phyloP scores from a whole-genome alignment of 2,113 vertebrate species.

The Pomatostomus ruficeps region DNA sequence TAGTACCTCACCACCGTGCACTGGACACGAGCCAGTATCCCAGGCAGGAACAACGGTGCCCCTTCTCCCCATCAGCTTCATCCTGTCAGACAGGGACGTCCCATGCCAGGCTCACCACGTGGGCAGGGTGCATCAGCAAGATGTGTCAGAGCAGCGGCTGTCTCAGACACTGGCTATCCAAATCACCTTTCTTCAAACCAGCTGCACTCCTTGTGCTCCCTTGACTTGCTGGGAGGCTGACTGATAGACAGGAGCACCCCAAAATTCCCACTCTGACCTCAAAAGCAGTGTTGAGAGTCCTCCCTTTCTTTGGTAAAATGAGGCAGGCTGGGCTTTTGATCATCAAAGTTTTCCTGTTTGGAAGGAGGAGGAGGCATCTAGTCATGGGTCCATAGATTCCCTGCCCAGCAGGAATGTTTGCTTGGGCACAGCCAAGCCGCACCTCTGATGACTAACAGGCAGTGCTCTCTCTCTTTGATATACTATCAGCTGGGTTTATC shows the following conservation, averaged over 20 bases:
- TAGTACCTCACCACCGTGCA: fast-evolving
- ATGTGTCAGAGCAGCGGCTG: not conserved
- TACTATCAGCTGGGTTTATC: conserved; percentile 29
- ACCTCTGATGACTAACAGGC: conserved; percentile 41
- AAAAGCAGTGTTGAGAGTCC: not conserved
- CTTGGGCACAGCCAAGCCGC: conserved; percentile 21
- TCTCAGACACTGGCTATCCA: not conserved
- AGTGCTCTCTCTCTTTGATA: not conserved
- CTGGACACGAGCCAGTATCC: not conserved
- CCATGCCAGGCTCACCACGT: not conserved
- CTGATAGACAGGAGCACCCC: not conserved
- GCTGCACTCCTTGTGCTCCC: not conserved
- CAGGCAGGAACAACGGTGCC: not conserved
- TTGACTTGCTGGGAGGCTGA: not conserved
- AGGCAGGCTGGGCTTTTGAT: not conserved
- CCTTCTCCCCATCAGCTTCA: not conserved
- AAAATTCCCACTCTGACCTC: not conserved
- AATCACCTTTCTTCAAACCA: not conserved
- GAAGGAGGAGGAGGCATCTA: conserved; percentile 4
- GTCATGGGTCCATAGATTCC: conserved; percentile 36
- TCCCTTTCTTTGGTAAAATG: not conserved
- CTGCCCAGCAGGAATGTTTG: conserved; percentile 38
- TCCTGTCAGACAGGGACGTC: not conserved
- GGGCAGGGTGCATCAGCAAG: not conserved
- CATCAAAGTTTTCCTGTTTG: conserved; percentile 10